Evolutionary conservation across 2,888 invertebrate genomes (phyloP).

Genomic region (Microplitis deprimator): DNA sequence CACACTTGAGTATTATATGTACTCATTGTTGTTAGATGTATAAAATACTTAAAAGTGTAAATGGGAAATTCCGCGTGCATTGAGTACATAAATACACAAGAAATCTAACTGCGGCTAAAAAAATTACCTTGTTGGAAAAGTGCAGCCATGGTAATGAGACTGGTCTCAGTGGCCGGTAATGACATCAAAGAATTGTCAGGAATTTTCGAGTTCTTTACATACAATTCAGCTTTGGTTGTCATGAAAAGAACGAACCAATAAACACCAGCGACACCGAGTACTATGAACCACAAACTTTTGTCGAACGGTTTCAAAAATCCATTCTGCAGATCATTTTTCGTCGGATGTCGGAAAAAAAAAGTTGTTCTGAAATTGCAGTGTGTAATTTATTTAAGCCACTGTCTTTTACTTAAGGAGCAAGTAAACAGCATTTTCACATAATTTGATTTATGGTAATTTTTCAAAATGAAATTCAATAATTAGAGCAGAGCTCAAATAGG

Average conservation of each 20-base stretch:
- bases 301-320: slow-evolving; percentile 78
- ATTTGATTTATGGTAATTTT: too few species aligned
- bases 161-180: slow-evolving; percentile 54
- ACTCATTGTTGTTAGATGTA: too few species aligned
- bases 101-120: too few species aligned
- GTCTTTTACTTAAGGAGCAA: too few species aligned
- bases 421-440: too few species aligned
- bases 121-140: slow-evolving; percentile 71
- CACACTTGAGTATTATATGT: too few species aligned
- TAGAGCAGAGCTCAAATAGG: too few species aligned
- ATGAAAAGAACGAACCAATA: slow-evolving; percentile 55
- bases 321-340: slow-evolving; percentile 75
- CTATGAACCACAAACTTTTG: slow-evolving; percentile 75
- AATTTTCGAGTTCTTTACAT: slow-evolving; percentile 27
- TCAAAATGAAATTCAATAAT: too few species aligned
- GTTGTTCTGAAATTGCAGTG: slow-evolving; percentile 71
- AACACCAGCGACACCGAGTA: slow-evolving; percentile 53
- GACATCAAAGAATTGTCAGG: slow-evolving; percentile 39
- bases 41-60: too few species aligned
- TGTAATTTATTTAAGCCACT: too few species aligned
- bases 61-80: too few species aligned
- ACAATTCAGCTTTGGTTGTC: slow-evolving; percentile 50
- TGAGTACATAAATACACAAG: too few species aligned
- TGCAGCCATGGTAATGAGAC: slow-evolving; percentile 70
- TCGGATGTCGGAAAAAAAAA: slow-evolving; percentile 81